These are phyloP conservation scores for Peromyscus aztecus DNA, from an alignment of 2,797 vertebrate species.

Conservation along the genomic window DNA sequence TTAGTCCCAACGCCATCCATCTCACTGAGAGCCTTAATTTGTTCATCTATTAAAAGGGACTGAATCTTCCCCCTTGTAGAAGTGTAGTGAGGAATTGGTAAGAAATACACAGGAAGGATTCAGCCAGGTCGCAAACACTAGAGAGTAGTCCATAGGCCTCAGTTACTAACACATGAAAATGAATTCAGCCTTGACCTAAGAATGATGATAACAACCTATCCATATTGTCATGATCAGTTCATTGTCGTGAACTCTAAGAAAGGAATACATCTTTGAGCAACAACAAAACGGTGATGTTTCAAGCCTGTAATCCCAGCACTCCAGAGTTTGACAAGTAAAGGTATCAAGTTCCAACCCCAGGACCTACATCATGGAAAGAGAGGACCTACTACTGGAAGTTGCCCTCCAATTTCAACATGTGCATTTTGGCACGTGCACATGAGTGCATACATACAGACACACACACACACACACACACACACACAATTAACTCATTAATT, in stretches of 20 bases:
- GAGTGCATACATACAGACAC: background rate
- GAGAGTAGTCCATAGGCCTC: background rate
- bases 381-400: background rate
- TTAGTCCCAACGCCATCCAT: background rate
- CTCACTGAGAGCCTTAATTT: slow-evolving; percentile 30
- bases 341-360: background rate
- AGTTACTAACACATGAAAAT: background rate
- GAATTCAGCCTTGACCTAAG: background rate
- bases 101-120: background rate
- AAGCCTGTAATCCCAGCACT: background rate
- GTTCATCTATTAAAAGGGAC: background rate
- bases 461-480: background rate
- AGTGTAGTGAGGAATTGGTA: background rate
- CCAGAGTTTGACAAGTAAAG: background rate
- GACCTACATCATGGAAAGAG: background rate
- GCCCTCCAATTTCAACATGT: background rate
- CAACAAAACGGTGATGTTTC: background rate
- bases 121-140: background rate
- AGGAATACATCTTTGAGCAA: background rate
- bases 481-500: background rate
- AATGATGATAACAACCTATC: background rate
- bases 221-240: background rate
- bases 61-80: background rate
- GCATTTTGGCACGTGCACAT: background rate
- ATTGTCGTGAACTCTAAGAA: background rate